Base-by-base conservation (phyloP, 2,797 vertebrate species). In the Brotula barbata region DNA sequence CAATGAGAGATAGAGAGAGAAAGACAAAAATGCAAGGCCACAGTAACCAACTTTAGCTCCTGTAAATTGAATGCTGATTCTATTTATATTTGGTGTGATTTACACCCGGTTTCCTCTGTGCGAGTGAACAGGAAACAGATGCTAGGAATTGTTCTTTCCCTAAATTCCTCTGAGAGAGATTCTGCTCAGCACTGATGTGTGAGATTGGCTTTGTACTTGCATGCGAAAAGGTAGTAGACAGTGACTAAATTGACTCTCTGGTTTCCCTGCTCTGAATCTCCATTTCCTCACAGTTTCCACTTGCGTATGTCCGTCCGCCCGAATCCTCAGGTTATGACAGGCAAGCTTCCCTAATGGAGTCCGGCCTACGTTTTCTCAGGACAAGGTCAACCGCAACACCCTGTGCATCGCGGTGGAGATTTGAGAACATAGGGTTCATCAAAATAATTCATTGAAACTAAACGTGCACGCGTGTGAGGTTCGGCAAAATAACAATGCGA, bases 101-200 rank as follows among this genome's bases (percentile, higher is more conserved):
- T 95, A 94, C 90, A 91, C 89, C 84, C 91, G 76, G 90, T 91
- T 95, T 96, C 93, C 95, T 94, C 90, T 85, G 90, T 92, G 87
- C 90, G 89, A 94, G 90, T 89, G 93, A 93, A 84, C 92, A 97
- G 96, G 96, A 98, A 99, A 95, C 96, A 98, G 95, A 96, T 98
- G 96, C 88, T 90, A 89, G 91, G 93, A 94, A 94, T 95, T 93
- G 93, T 93, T 94, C 92, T 91, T 92, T 86, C 80, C 90, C 89
- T 85, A 85, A 89, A 94, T 94, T 95, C 94, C 95, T 94, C 89
- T 83, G 93, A 92, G 89, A 90, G 92, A 89, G 81, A 86, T 81
- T 92, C 84, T 93, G 89, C 91, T 91, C 93, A 91, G 92, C 82
- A 82, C 89, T 86, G 71, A 72, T 85, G 85, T 87, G 90, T 88